Evolutionary conservation across 2,888 invertebrate genomes (phyloP).

Genomic region (Bruchidius siliquastri): DNA sequence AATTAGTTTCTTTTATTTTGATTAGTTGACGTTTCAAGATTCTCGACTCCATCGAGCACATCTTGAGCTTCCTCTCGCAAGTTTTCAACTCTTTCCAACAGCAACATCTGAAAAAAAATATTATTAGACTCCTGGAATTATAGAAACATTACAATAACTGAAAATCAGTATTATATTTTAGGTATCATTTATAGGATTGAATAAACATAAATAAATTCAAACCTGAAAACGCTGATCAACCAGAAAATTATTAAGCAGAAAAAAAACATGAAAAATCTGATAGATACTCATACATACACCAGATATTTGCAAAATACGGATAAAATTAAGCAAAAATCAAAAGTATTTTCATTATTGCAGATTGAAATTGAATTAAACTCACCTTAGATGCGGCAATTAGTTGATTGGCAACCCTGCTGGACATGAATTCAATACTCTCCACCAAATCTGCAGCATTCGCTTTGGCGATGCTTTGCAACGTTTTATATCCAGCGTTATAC

Average conservation of each 20-base stretch:
- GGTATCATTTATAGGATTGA: slow-evolving; percentile 1
- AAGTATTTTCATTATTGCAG: neutral
- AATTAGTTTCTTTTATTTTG: neutral
- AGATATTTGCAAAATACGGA: too few relatives aligned
- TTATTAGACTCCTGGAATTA: too few relatives aligned
- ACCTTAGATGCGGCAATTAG: slow-evolving; percentile 87
- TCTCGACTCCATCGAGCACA: slow-evolving; percentile 55
- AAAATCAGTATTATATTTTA: neutral
- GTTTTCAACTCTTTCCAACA: slow-evolving; percentile 82
- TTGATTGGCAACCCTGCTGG: slow-evolving; percentile 68
- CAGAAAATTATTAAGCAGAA: too few relatives aligned
- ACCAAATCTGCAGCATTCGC: slow-evolving; percentile 62
- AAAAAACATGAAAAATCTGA: too few relatives aligned
- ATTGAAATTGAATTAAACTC: slow-evolving; percentile 20
- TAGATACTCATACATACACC: too few relatives aligned
- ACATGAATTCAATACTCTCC: slow-evolving; percentile 64
- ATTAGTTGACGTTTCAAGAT: neutral
- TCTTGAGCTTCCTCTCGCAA: slow-evolving; percentile 80
- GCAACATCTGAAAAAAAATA: slow-evolving; percentile 59
- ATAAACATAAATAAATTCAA: too few relatives aligned
- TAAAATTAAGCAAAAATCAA: too few relatives aligned
- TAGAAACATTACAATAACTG: too few relatives aligned
- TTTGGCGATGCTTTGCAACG: slow-evolving; percentile 70
- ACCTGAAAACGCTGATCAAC: too few relatives aligned
- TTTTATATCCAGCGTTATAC: slow-evolving; percentile 75